These are phyloP conservation scores for Parthenolecanium corni DNA, from an alignment of 2,888 invertebrate species.

Conservation along the genomic window DNA sequence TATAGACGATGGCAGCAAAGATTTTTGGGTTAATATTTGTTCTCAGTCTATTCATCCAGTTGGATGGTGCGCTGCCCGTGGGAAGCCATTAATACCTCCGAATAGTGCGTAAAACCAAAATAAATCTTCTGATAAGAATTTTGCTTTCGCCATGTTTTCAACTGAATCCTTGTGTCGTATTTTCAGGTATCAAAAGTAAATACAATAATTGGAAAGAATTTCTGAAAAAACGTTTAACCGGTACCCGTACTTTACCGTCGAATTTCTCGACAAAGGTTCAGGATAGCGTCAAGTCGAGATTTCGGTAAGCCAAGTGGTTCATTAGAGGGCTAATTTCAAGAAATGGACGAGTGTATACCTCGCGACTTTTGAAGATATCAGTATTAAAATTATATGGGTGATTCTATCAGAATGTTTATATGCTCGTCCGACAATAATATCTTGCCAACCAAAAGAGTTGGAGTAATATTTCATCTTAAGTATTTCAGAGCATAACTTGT, in stretches of 20 bases:
- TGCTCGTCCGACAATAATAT: too few species aligned
- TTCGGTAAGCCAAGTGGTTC: too few species aligned
- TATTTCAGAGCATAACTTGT: too few species aligned
- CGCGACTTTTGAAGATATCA: too few species aligned
- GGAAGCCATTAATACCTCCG: constrained; percentile 89
- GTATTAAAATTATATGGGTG: neutral
- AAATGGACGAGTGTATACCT: too few species aligned
- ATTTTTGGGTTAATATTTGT: constrained; percentile 95
- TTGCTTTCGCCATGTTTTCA: too few species aligned
- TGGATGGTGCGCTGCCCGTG: constrained; percentile 93
- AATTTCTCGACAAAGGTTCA: constrained; percentile 82
- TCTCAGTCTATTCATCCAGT: constrained; percentile 91
- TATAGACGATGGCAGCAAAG: constrained; percentile 71
- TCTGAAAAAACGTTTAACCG: constrained; percentile 78
- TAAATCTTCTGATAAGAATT: too few species aligned
- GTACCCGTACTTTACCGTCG: constrained; percentile 86
- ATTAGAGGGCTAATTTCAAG: too few species aligned
- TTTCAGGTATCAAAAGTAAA: constrained; percentile 71
- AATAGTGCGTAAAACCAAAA: constrained; percentile 49
- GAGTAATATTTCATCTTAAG: too few species aligned
- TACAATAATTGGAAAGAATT: constrained; percentile 95
- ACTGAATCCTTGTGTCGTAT: constrained; percentile 13
- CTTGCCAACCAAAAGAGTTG: too few species aligned
- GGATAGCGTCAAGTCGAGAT: constrained; percentile 71
- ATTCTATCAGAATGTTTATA: too few species aligned